Percentiles rank a stretch among this genome's conserved stretches.
Conservation (phyloP, 2,113 vertebrate species). For the Pollimyrus isidori region DNA sequence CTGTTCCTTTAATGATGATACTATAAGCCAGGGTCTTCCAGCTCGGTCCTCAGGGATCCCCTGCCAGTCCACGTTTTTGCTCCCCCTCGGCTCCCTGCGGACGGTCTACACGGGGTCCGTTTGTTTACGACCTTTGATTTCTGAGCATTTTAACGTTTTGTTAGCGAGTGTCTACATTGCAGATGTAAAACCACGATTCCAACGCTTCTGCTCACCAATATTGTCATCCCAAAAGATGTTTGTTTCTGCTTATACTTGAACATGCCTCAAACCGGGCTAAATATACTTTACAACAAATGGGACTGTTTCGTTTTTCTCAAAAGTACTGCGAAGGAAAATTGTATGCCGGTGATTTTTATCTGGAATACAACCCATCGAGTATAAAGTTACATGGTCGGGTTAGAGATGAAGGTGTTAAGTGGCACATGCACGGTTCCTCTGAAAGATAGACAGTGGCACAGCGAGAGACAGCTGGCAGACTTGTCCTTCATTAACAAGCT, state of each 20-base stretch:
- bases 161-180: not conserved
- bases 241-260: slow-evolving; percentile 3
- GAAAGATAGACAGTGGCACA: not conserved
- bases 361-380: not conserved
- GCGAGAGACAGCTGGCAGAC: not conserved
- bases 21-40: not conserved
- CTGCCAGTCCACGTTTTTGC: not conserved
- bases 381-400: not conserved
- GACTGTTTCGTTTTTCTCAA: not conserved
- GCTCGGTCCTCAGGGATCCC: not conserved
- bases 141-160: not conserved
- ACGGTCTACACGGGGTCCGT: too few species aligned
- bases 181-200: not conserved
- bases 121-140: not conserved
- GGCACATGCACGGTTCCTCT: not conserved
- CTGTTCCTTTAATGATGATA: not conserved
- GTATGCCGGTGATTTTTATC: not conserved
- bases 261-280: not conserved
- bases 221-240: not conserved
- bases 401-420: not conserved
- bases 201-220: not conserved
- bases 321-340: not conserved
- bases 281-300: slow-evolving; percentile 8
- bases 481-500: not conserved
- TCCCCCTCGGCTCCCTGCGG: too few species aligned